These are phyloP conservation scores for Engraulis encrasicolus DNA, from an alignment of 2,113 vertebrate genomes.

Conservation along the genomic window DNA sequence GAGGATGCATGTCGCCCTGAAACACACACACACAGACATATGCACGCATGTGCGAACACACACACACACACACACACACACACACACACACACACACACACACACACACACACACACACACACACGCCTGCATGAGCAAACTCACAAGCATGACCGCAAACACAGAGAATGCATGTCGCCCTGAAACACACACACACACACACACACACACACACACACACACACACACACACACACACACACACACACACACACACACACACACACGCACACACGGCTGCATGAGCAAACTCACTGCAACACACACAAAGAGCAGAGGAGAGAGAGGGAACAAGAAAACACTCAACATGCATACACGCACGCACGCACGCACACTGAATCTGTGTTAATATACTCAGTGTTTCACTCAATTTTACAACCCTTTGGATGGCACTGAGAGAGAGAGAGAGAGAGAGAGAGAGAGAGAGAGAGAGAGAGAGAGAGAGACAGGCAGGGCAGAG, in stretches of 20 bases:
- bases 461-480: too few relatives aligned
- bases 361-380: not conserved
- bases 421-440: not conserved
- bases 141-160: not conserved
- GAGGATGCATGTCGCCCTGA: too few relatives aligned
- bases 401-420: conserved; percentile 14
- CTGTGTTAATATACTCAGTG: conserved; percentile 6
- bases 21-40: not conserved
- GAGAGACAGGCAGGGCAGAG: too few relatives aligned
- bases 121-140: not conserved
- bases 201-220: conserved; percentile 6
- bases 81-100: not conserved
- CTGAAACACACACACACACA: not conserved
- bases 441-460: not conserved
- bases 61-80: conserved; percentile 3
- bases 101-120: not conserved
- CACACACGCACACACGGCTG: conserved; percentile 1
- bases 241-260: conserved; percentile 7
- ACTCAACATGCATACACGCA: not conserved
- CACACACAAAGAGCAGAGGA: too few relatives aligned
- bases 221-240: not conserved
- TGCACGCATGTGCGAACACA: not conserved
- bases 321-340: too few relatives aligned
- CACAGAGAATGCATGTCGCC: too few relatives aligned
- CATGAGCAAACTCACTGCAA: too few relatives aligned